Evolutionary conservation across 2,113 vertebrate species (phyloP).

Genomic region (Mionectes macconnelli): DNA sequence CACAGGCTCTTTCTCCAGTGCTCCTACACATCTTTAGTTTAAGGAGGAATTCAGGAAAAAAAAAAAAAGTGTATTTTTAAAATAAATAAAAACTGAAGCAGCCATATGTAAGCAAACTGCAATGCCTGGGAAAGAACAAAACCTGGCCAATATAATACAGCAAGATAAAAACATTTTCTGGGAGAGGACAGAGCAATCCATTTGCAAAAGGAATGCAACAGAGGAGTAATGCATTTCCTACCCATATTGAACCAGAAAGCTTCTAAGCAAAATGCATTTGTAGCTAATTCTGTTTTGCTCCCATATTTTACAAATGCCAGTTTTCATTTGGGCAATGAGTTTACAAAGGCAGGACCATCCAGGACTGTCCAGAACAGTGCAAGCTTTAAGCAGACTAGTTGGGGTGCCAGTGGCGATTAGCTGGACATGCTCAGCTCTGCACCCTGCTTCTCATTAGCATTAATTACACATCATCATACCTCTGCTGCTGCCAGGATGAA

Average conservation of each 20-base stretch:
- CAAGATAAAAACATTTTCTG: neutral
- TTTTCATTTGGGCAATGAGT: neutral
- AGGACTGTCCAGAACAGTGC: neutral
- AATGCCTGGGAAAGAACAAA: neutral
- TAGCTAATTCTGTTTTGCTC: neutral
- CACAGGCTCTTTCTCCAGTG: neutral
- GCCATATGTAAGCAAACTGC: neutral
- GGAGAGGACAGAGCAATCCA: neutral
- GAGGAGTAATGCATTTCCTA: neutral
- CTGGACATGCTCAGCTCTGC: neutral
- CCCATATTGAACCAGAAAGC: fast-evolving
- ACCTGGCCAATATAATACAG: neutral
- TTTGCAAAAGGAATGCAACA: neutral
- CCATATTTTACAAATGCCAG: neutral
- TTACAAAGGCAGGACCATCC: neutral
- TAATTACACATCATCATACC: conserved; percentile 14
- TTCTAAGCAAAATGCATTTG: neutral
- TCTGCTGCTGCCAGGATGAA: conserved; percentile 35
- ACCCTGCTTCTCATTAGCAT: conserved; percentile 37
- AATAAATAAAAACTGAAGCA: neutral
- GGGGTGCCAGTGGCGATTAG: neutral
- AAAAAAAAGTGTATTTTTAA: fast-evolving
- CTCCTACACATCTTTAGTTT: neutral
- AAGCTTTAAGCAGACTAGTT: neutral
- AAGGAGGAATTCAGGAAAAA: neutral